A percentile compares a stretch with the other conserved stretches of the same genome.
These are phyloP conservation scores for Agapornis roseicollis DNA, from an alignment of 2,113 vertebrate species.

Conservation along the genomic window DNA sequence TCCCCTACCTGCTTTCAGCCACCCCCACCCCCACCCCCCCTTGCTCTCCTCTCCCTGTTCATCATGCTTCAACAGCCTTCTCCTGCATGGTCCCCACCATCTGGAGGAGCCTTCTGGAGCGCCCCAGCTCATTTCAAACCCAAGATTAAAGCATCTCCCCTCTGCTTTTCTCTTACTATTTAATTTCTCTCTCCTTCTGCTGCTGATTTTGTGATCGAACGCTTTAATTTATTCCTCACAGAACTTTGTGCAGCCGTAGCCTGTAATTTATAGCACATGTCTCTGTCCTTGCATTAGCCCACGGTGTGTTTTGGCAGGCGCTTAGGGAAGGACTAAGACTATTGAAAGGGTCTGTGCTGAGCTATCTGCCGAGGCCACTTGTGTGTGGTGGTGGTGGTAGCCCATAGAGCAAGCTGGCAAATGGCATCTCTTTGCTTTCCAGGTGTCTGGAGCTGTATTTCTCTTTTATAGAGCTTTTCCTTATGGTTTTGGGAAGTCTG, in stretches of 20 bases:
- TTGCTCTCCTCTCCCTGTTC: neutral
- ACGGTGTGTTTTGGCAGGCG: constrained; percentile 31
- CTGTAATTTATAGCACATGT: constrained; percentile 51
- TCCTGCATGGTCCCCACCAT: neutral
- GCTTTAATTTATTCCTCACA: constrained; percentile 63
- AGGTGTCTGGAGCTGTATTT: neutral
- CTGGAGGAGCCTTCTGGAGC: constrained; percentile 14
- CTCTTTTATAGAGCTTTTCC: neutral
- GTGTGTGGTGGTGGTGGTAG: neutral
- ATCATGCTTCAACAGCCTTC: neutral
- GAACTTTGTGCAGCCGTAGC: neutral
- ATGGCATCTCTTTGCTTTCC: neutral
- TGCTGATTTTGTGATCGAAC: constrained; percentile 44
- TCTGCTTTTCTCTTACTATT: constrained; percentile 26
- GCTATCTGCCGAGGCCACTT: neutral
- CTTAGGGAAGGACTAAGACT: constrained; percentile 41
- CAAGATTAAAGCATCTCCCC: constrained; percentile 22
- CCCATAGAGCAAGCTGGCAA: constrained; percentile 19
- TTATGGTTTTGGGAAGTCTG: neutral
- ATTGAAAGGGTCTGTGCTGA: neutral
- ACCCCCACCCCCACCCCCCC: neutral
- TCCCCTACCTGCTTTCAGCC: neutral
- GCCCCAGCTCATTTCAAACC: neutral
- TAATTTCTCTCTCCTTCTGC: constrained; percentile 45
- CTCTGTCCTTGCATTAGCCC: neutral